phyloP scores from a whole-genome alignment of 2,888 invertebrate genomes.

The Thymelicus sylvestris region DNA sequence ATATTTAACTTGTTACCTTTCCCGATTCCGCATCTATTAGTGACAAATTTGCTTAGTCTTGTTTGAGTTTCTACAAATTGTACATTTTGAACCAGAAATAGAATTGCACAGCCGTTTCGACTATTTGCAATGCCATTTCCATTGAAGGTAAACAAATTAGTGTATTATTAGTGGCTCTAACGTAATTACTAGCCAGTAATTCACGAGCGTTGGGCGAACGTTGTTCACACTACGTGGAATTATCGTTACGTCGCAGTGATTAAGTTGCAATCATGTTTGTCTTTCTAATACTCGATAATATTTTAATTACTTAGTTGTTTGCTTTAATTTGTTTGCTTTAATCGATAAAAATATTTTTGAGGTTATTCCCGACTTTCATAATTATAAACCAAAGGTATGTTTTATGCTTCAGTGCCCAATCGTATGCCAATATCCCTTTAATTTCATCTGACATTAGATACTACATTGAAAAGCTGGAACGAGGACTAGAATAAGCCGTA shows the following conservation, averaged over 20 bases:
- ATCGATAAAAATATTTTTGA: too few species aligned
- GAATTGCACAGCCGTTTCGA: constrained; percentile 17
- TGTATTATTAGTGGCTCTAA: background rate
- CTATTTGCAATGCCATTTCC: constrained; percentile 9
- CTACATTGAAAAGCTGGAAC: too few species aligned
- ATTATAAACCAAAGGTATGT: too few species aligned
- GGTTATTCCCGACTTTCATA: too few species aligned
- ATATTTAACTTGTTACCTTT: background rate
- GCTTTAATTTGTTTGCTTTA: too few species aligned
- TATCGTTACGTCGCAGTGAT: background rate
- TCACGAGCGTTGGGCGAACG: background rate
- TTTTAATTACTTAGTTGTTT: too few species aligned
- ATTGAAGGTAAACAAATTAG: constrained; percentile 12
- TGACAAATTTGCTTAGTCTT: constrained; percentile 21
- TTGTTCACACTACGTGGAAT: background rate
- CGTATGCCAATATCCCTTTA: too few species aligned
- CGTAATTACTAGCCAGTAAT: background rate
- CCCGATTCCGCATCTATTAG: constrained; percentile 1
- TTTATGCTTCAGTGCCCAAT: too few species aligned
- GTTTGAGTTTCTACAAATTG: constrained; percentile 14
- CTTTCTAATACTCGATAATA: too few species aligned
- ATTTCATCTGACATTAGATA: too few species aligned
- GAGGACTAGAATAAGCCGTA: too few species aligned
- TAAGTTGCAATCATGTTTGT: background rate
- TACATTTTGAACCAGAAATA: constrained; percentile 5